phyloP scores from a whole-genome alignment of 2,113 vertebrate species.

The Misgurnus anguillicaudatus region DNA sequence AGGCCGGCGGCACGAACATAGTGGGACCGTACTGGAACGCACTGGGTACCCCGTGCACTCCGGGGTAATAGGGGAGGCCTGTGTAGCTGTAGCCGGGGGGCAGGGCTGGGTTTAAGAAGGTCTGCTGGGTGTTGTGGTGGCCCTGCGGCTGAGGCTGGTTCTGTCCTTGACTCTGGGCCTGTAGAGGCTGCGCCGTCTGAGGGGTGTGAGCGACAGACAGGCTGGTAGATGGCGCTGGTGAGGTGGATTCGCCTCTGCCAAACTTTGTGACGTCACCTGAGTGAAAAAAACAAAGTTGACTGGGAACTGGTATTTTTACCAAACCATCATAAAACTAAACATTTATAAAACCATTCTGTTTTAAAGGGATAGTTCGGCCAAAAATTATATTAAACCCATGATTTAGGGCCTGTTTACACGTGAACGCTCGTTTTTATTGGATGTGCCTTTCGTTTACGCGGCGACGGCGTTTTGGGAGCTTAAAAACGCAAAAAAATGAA shows the following conservation, averaged over 20 bases:
- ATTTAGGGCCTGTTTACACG: too few relatives aligned
- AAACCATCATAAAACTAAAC: neutral
- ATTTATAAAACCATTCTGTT: too few relatives aligned
- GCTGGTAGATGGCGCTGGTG: slow-evolving; percentile 90
- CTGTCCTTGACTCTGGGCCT: slow-evolving; percentile 93
- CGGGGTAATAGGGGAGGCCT: slow-evolving; percentile 96
- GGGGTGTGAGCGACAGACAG: slow-evolving; percentile 69
- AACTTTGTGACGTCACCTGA: slow-evolving; percentile 94
- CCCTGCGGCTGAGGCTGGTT: slow-evolving; percentile 88
- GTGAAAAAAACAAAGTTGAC: neutral
- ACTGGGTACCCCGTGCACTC: slow-evolving; percentile 91
- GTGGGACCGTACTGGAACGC: slow-evolving; percentile 98
- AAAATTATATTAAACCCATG: too few relatives aligned
- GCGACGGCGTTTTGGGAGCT: too few relatives aligned
- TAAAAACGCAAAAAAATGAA: too few relatives aligned
- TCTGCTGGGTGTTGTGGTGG: slow-evolving; percentile 95
- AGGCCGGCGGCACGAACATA: slow-evolving; percentile 92
- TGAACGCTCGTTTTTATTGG: too few relatives aligned
- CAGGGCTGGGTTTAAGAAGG: slow-evolving; percentile 90
- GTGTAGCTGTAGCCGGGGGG: slow-evolving; percentile 98
- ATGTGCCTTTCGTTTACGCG: too few relatives aligned
- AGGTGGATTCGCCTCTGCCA: slow-evolving; percentile 92
- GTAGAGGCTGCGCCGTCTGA: slow-evolving; percentile 72
- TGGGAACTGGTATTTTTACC: neutral
- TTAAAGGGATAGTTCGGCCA: too few relatives aligned